Base-by-base conservation (phyloP, 2,888 invertebrate species). In the Rhodophaea formosa region DNA sequence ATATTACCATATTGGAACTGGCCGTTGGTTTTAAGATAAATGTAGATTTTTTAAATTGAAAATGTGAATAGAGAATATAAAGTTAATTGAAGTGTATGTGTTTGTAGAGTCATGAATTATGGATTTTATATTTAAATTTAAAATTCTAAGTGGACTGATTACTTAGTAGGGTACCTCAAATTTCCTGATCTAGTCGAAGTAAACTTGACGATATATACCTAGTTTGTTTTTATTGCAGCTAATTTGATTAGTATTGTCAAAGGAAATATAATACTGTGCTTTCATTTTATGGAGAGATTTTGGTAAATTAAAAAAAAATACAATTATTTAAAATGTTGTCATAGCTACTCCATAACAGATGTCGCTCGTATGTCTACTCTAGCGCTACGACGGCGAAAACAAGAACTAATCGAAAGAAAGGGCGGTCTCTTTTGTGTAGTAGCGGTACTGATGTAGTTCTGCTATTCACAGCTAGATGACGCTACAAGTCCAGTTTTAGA, bases 401-500 rank as follows among this genome's bases (percentile, higher is more conserved):
- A 35, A 3, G 35, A 12, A 51, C 12, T 16, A 35, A 51, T 35
- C 10, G 15, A 1, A 16, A 15, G 14, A 8, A 1, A n/a, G 15
- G 14, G 32, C 16, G 35, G 15, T 17, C 14, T 35, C 51, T 51
- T 7, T 16, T 35, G 35, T 39, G 1, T 12, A 17, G 12, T 39
- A 39, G 51, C 17, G 12, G 16, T 16, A 35, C 35, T n/a, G 12
- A 16, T 32, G 3, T 7, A 35, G 12, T 54, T 44, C 46, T 23
- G 49, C 86, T 83, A 81, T 67, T 82, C 70, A 46, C 53, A 68
- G 56, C 64, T 63, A 64, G 64, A 62, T 61, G 62, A 23, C 59
- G 35, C 0, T 32, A 17, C 2, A 12, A 45, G 53, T 15, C 6
- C 35, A 35, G 10, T 23, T 35, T 35, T 10, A 35, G 1, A 32